Conservation (phyloP, 2,113 vertebrate species). For the Oxygymnocypris stewartii region DNA sequence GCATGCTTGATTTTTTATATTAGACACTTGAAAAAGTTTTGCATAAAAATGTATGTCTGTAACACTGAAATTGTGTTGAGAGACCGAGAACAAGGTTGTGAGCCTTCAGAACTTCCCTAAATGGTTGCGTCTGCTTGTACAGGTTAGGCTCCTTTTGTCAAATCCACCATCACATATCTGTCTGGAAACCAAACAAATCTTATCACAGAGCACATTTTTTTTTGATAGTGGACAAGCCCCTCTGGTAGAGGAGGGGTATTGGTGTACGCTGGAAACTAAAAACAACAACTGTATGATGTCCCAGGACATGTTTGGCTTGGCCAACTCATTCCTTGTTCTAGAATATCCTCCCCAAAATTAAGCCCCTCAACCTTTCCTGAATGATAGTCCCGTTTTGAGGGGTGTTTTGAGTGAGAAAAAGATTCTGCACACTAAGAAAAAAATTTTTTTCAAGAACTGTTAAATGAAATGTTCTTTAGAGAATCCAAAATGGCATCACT, state of each 20-base stretch:
- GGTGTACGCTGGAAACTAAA: slow-evolving; percentile 65
- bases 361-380: slow-evolving; percentile 46
- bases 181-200: slow-evolving; percentile 43
- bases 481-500: no score
- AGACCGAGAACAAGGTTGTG: neutral
- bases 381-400: slow-evolving; percentile 11
- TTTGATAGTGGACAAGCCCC: slow-evolving; percentile 49
- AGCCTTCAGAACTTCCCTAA: slow-evolving; percentile 16
- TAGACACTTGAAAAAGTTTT: neutral
- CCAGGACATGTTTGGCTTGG: slow-evolving; percentile 73
- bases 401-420: neutral
- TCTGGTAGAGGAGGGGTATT: slow-evolving; percentile 46
- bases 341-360: slow-evolving; percentile 70
- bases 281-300: slow-evolving; percentile 67
- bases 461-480: neutral
- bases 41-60: neutral
- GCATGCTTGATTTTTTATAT: neutral
- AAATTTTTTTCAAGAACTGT: no score
- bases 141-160: slow-evolving; percentile 24
- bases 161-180: slow-evolving; percentile 34
- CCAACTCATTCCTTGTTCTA: slow-evolving; percentile 56
- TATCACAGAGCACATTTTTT: slow-evolving; percentile 54
- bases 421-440: no score
- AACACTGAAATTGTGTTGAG: neutral
- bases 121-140: neutral